A percentile compares a stretch with the other conserved stretches of the same genome.
phyloP scores from a whole-genome alignment of 1,140 invertebrate genomes.

The Polypedilum vanderplanki region DNA sequence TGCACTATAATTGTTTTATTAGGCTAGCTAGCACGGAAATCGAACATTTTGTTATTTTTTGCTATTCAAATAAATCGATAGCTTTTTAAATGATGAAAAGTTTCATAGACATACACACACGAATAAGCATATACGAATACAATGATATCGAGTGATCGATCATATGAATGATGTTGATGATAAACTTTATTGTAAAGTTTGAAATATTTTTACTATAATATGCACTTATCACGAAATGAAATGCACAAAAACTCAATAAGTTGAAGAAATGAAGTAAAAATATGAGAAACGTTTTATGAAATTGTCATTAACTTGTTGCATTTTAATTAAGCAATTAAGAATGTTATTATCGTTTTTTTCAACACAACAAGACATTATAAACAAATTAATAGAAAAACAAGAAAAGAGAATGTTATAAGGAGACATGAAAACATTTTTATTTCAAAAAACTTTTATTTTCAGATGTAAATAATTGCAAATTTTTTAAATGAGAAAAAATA shows the following conservation, averaged over 20 bases:
- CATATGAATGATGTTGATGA: neutral
- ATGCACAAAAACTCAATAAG: neutral
- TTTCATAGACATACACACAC: neutral
- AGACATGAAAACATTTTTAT: neutral
- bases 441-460: too few relatives aligned
- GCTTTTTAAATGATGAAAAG: neutral
- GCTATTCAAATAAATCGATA: neutral
- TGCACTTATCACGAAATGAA: neutral
- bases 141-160: neutral
- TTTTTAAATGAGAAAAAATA: neutral
- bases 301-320: constrained; percentile 15
- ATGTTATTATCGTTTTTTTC: neutral
- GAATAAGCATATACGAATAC: neutral
- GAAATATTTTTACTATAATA: neutral
- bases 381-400: neutral
- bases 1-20: neutral
- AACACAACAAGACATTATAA: neutral
- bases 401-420: too few relatives aligned
- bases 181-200: neutral
- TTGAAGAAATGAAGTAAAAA: too few relatives aligned
- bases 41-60: neutral
- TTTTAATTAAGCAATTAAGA: constrained; percentile 3
- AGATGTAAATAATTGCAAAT: too few relatives aligned
- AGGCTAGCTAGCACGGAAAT: neutral
- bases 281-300: neutral